A percentile compares a stretch with the other conserved stretches of the same genome.
Conservation (phyloP, 2,797 vertebrate genomes). For the Thaleichthys pacificus region DNA sequence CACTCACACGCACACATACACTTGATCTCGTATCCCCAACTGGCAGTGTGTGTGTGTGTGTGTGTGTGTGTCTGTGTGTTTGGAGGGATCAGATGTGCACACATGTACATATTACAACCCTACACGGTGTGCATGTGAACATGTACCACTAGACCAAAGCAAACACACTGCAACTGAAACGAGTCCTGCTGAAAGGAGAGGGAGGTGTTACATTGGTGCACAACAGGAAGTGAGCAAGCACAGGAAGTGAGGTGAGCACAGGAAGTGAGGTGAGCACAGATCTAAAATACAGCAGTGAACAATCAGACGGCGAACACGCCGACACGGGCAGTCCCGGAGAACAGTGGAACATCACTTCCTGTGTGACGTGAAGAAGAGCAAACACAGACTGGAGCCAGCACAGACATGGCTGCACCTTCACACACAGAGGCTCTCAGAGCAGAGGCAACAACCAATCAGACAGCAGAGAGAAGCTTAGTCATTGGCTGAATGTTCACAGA, state of each 20-base stretch:
- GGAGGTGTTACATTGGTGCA: not conserved
- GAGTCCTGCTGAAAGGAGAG: conserved; percentile 24
- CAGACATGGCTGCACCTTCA: not conserved
- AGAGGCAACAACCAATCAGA: conserved; percentile 10
- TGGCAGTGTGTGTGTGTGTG: no score
- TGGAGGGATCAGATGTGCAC: not conserved
- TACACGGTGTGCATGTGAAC: not conserved
- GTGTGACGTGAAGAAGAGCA: not conserved
- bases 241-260: not conserved
- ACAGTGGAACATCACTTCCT: not conserved
- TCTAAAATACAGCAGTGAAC: not conserved
- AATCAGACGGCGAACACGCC: not conserved
- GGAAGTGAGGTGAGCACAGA: not conserved
- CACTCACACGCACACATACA: conserved; percentile 8
- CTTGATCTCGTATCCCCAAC: not conserved
- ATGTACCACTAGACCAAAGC: not conserved
- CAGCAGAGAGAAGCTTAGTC: conserved; percentile 9
- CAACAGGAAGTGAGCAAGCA: not conserved
- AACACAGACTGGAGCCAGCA: not conserved
- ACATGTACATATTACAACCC: not conserved
- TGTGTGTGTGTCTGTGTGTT: not conserved
- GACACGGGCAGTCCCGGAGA: not conserved
- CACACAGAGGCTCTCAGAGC: not conserved
- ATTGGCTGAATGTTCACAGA: conserved; percentile 6
- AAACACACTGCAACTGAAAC: not conserved